Conservation (phyloP, 2,113 vertebrate species). For the Procavia capensis region DNA sequence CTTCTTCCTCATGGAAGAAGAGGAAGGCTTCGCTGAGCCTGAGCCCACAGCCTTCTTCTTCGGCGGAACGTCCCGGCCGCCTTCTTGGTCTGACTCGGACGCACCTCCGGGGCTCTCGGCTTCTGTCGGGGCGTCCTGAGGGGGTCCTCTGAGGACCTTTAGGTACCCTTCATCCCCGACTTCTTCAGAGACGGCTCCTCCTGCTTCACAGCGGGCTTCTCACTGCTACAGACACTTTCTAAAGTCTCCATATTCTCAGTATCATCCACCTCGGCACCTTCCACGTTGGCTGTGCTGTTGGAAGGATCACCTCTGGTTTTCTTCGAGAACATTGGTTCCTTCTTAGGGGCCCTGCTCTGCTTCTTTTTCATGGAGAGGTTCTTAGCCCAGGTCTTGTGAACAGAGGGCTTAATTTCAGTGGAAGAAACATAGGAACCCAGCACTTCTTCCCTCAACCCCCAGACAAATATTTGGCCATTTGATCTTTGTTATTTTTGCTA, state of each 20-base stretch:
- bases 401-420: neutral
- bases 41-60: constrained; percentile 32
- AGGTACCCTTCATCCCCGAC: neutral
- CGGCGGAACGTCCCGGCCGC: neutral
- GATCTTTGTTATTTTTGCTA: neutral
- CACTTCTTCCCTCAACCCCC: neutral
- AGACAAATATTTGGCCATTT: neutral
- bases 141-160: neutral
- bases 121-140: accelerated
- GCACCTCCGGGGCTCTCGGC: neutral
- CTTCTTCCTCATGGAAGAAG: constrained; percentile 46
- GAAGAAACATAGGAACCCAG: neutral
- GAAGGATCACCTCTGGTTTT: neutral
- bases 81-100: constrained; percentile 31
- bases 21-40: neutral
- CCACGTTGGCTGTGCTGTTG: neutral
- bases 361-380: constrained; percentile 44
- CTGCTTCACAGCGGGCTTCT: constrained; percentile 1
- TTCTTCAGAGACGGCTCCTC: constrained; percentile 15
- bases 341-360: constrained; percentile 7
- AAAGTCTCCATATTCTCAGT: neutral
- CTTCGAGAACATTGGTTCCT: constrained; percentile 24
- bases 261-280: neutral
- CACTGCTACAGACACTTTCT: neutral
- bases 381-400: neutral